phyloP scores from a whole-genome alignment of 2,888 invertebrate species.

The Oeneis ivallda region DNA sequence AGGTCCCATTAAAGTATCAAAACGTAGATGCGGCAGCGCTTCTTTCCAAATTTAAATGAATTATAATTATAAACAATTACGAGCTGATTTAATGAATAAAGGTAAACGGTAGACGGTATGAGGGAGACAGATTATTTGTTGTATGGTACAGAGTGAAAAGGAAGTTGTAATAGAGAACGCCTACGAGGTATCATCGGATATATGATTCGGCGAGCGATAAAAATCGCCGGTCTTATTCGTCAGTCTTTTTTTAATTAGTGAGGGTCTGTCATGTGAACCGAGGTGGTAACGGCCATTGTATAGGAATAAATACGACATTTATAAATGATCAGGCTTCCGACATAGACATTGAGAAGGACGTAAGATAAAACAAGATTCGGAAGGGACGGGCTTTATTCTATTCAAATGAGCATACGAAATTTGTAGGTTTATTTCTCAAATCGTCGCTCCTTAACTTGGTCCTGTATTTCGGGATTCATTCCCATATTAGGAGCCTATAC shows the following conservation, averaged over 20 bases:
- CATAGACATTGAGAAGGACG: conserved; percentile 63
- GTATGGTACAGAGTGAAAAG: conserved; percentile 53
- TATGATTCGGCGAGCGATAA: conserved; percentile 79
- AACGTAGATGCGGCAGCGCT: conserved; percentile 61
- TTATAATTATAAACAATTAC: conserved; percentile 79
- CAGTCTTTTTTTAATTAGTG: conserved; percentile 78
- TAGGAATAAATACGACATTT: conserved; percentile 71
- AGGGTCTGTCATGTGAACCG: conserved; percentile 76
- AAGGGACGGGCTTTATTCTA: conserved; percentile 48
- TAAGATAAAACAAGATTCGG: conserved; percentile 49
- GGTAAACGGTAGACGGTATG: conserved; percentile 57
- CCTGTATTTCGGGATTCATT: conserved; percentile 10
- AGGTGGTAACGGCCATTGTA: conserved; percentile 71
- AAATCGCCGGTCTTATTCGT: conserved; percentile 81
- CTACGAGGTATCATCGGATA: conserved; percentile 71
- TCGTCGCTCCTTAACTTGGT: conserved; percentile 25
- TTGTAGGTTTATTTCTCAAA: conserved; percentile 42
- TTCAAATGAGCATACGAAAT: conserved; percentile 48
- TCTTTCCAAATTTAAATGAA: conserved; percentile 71
- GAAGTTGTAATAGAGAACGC: conserved; percentile 69
- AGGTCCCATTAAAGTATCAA: conserved; percentile 68
- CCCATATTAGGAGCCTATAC: background rate
- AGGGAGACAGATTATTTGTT: conserved; percentile 54
- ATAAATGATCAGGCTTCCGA: conserved; percentile 63
- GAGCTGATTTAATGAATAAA: conserved; percentile 71